Evolutionary conservation across 2,888 invertebrate genomes (phyloP).

Genomic region (Drosophila helvetica): DNA sequence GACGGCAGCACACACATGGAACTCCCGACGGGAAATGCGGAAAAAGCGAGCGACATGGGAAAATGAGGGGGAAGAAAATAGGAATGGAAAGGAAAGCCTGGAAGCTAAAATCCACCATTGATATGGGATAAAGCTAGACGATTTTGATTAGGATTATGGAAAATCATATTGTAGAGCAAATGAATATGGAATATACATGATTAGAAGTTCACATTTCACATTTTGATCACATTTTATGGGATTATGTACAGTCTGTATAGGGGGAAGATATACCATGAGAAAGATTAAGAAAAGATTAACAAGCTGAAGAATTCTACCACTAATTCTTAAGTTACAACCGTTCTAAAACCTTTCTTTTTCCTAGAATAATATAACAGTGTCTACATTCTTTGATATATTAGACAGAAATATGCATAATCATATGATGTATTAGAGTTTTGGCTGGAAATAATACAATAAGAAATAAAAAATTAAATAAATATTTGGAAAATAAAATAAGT

Average conservation of each 20-base stretch:
- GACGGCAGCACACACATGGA: slow-evolving; percentile 4
- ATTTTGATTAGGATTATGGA: background rate
- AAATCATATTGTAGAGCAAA: too few relatives aligned
- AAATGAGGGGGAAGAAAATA: too few relatives aligned
- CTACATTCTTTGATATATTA: background rate
- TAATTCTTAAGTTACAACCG: background rate
- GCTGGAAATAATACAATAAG: too few relatives aligned
- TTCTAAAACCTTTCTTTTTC: background rate
- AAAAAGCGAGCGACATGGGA: too few relatives aligned
- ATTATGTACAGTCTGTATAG: too few relatives aligned
- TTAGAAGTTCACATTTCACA: too few relatives aligned
- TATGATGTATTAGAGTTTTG: too few relatives aligned
- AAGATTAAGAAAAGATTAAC: background rate
- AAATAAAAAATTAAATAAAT: too few relatives aligned
- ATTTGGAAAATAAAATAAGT: too few relatives aligned
- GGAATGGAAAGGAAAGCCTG: slow-evolving; percentile 12
- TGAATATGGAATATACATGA: background rate
- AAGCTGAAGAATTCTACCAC: background rate
- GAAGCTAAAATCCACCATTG: background rate
- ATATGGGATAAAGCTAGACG: background rate
- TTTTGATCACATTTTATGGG: too few relatives aligned
- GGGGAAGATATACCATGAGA: too few relatives aligned
- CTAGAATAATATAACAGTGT: too few relatives aligned
- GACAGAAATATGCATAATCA: background rate
- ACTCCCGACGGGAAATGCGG: slow-evolving; percentile 65